These are phyloP conservation scores for Potamilus streckersoni DNA, from an alignment of 1,140 invertebrate genomes.

Conservation along the genomic window DNA sequence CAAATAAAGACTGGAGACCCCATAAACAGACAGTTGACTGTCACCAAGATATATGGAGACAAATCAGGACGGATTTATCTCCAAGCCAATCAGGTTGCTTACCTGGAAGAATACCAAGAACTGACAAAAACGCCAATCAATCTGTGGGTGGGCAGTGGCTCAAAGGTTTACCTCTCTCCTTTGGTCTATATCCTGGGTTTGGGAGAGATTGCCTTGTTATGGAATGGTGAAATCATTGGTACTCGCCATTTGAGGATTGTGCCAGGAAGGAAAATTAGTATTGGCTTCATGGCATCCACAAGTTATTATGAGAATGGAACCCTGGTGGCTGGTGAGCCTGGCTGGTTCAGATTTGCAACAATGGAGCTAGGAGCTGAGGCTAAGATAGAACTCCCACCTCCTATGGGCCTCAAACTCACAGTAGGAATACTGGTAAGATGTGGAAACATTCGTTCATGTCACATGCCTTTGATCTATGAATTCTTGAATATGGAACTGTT, in stretches of 20 bases:
- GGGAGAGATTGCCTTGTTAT: slow-evolving; percentile 54
- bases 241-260: slow-evolving; percentile 52
- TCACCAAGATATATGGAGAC: slow-evolving; percentile 48
- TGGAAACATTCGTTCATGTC: background rate
- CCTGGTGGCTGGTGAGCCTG: slow-evolving; percentile 35
- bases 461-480: background rate
- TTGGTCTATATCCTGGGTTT: slow-evolving; percentile 50
- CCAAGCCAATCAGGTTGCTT: slow-evolving; percentile 38
- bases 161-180: slow-evolving; percentile 42
- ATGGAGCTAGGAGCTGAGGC: slow-evolving; percentile 51
- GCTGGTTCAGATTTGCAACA: slow-evolving; percentile 49
- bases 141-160: slow-evolving; percentile 50
- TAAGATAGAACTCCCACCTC: slow-evolving; percentile 46
- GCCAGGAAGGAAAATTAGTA: slow-evolving; percentile 45
- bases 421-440: slow-evolving; percentile 53
- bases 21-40: slow-evolving; percentile 27
- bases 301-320: slow-evolving; percentile 38
- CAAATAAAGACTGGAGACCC: slow-evolving; percentile 39
- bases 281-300: slow-evolving; percentile 46
- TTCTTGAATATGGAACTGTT: no score
- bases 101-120: slow-evolving; percentile 43
- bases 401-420: slow-evolving; percentile 49
- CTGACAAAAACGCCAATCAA: slow-evolving; percentile 48
- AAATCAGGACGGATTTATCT: slow-evolving; percentile 44
- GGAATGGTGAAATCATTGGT: slow-evolving; percentile 57